These are phyloP conservation scores for Gallirallus australis DNA, from an alignment of 2,797 vertebrate genomes.

Conservation along the genomic window DNA sequence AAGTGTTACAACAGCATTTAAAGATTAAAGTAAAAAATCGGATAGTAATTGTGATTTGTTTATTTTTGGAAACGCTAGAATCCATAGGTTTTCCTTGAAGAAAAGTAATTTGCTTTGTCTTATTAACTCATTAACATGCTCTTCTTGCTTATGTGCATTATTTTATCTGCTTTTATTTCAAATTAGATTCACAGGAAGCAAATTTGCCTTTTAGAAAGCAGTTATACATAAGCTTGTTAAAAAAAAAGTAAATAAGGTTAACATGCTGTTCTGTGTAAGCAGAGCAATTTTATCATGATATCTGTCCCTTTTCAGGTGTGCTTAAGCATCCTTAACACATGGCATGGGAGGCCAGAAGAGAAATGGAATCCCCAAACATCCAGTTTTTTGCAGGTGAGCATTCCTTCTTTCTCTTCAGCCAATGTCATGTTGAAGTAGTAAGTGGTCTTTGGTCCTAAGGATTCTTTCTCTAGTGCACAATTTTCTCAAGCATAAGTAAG, in stretches of 20 bases:
- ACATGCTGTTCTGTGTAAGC: not conserved
- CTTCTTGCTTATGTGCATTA: not conserved
- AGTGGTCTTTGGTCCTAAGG: not conserved
- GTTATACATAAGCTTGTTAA: not conserved
- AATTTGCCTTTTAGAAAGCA: not conserved
- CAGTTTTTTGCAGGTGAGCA: slow-evolving; percentile 96
- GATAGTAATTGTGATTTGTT: not conserved
- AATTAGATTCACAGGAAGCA: not conserved
- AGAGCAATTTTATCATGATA: not conserved
- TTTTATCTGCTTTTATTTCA: not conserved
- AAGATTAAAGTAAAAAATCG: not conserved
- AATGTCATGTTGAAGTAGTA: not conserved
- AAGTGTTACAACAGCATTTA: not conserved
- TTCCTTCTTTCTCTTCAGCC: slow-evolving; percentile 20
- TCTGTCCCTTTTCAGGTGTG: slow-evolving; percentile 86
- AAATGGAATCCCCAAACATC: slow-evolving; percentile 99
- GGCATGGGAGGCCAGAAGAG: slow-evolving; percentile 98
- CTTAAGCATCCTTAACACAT: slow-evolving; percentile 99
- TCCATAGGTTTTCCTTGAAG: not conserved
- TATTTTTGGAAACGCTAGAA: not conserved
- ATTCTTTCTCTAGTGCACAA: not conserved
- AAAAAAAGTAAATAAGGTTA: not conserved
- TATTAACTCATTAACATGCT: not conserved
- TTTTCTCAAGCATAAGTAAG: not conserved
- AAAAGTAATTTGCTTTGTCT: not conserved